Evolutionary conservation across 2,113 vertebrate species (phyloP).

Genomic region (Psammodynastes pulverulentus): DNA sequence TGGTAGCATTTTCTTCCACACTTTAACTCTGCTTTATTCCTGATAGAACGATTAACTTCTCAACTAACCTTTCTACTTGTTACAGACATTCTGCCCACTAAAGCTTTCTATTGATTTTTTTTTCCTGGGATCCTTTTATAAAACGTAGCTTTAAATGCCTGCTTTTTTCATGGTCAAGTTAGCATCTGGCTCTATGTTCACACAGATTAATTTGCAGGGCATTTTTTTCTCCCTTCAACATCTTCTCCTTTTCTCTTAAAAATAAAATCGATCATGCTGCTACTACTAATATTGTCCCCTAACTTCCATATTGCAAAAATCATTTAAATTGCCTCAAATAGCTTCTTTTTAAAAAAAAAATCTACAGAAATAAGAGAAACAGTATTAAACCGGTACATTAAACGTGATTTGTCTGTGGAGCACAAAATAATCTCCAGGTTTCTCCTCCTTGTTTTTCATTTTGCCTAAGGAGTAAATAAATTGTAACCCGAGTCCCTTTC

Average conservation of each 20-base stretch:
- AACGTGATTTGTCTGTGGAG: neutral
- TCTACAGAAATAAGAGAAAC: neutral
- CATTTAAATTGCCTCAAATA: neutral
- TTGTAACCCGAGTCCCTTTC: neutral
- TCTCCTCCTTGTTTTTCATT: neutral
- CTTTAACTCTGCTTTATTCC: conserved; percentile 87
- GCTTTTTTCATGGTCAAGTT: conserved; percentile 45
- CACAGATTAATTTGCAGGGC: conserved; percentile 62
- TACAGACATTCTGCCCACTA: conserved; percentile 84
- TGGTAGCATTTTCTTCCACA: conserved; percentile 87
- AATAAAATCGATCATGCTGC: conserved; percentile 27
- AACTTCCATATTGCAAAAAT: conserved; percentile 28
- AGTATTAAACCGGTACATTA: neutral
- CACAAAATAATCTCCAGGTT: neutral
- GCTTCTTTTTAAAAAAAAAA: conserved; percentile 10
- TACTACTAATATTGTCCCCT: conserved; percentile 2
- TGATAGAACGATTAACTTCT: conserved; percentile 93
- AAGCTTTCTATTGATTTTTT: conserved; percentile 85
- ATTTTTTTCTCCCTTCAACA: neutral
- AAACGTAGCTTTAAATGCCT: conserved; percentile 72
- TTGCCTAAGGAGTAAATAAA: neutral
- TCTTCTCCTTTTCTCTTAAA: neutral
- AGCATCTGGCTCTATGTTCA: conserved; percentile 34
- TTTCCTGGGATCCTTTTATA: conserved; percentile 60
- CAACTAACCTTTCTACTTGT: conserved; percentile 88